Evolutionary conservation across 1,140 invertebrate genomes (phyloP), one percentile per base, ranked within the genome.

Genomic region (Macrocentrus cingulum): DNA sequence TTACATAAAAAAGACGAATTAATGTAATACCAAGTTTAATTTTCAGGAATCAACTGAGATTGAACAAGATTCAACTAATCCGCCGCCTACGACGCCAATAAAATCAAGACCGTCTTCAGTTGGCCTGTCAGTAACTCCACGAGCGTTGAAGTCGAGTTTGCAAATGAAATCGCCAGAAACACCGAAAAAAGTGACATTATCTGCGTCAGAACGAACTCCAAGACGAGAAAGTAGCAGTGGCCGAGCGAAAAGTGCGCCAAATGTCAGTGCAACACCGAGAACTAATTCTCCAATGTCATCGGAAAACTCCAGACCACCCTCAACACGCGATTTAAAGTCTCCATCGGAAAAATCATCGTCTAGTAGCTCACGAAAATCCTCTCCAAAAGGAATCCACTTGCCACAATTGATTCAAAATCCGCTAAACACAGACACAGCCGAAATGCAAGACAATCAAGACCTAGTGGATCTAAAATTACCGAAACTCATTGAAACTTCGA

Each of bases 161-260:
- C 56, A 55, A 29, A 69, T 69, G 0, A 73, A 64, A 63, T 66
- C 76, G 13, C 70, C 76, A 18, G 69, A 75, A 18, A 66, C 58
- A 4, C 52, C 60, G 2, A 70, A 61, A 59, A 68, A 62, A n/a
- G 60, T 54, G 8, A 46, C 62, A 5, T 56, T 56, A 22, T 15
- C 59, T 5, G 58, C 44, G 57, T n/a, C 32, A 7, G 25, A 25
- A 36, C 20, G 54, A 34, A 11, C 48, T 22, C 41, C 51, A 23
- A 4, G 15, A 2, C 29, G 34, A 13, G 32, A 23, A 0, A 11
- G n/a, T 15, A 41, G 11, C 9, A 45, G 49, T 50, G 34, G 59
- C 50, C 46, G 60, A 62, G 36, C 54, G 54, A 66, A 64, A 29
- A 46, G 57, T 59, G 55, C 59, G 59, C 52, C 54, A 56, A 50